Evolutionary conservation across 2,888 invertebrate genomes (phyloP).

Genomic region (Abrostola triplasia): DNA sequence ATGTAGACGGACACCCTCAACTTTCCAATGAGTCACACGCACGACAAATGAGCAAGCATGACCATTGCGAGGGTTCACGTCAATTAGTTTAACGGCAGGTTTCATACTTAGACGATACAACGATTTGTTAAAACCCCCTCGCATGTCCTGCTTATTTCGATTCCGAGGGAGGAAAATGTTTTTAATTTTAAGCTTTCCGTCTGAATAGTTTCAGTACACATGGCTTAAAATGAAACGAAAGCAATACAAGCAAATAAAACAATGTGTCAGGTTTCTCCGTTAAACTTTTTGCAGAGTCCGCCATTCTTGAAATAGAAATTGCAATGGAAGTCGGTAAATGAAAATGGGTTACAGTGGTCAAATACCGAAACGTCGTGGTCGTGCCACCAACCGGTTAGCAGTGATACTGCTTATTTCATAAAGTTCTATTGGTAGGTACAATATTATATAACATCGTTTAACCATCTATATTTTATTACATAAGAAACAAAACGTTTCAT

Average conservation of each 20-base stretch:
- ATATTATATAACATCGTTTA: background rate
- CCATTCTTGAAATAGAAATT: conserved; percentile 44
- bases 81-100: conserved; percentile 71
- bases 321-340: conserved; percentile 30
- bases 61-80: conserved; percentile 66
- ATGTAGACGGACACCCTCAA: conserved; percentile 67
- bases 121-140: conserved; percentile 59
- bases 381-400: conserved; percentile 19
- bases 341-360: conserved; percentile 50
- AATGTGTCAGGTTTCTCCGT: conserved; percentile 26
- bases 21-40: conserved; percentile 77
- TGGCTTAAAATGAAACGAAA: conserved; percentile 38
- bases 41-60: conserved; percentile 76
- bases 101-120: conserved; percentile 51
- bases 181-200: conserved; percentile 39
- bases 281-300: conserved; percentile 45
- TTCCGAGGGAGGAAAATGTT: conserved; percentile 44
- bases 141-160: conserved; percentile 50
- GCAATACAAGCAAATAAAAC: conserved; percentile 49
- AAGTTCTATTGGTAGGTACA: conserved; percentile 5
- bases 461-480: background rate
- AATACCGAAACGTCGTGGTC: conserved; percentile 37
- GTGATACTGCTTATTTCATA: conserved; percentile 21
- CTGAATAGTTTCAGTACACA: conserved; percentile 22
- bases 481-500: background rate